A percentile compares a stretch with the other conserved stretches of the same genome.
These are phyloP conservation scores for Hyposoter didymator DNA, from an alignment of 2,888 invertebrate species.

Conservation along the genomic window DNA sequence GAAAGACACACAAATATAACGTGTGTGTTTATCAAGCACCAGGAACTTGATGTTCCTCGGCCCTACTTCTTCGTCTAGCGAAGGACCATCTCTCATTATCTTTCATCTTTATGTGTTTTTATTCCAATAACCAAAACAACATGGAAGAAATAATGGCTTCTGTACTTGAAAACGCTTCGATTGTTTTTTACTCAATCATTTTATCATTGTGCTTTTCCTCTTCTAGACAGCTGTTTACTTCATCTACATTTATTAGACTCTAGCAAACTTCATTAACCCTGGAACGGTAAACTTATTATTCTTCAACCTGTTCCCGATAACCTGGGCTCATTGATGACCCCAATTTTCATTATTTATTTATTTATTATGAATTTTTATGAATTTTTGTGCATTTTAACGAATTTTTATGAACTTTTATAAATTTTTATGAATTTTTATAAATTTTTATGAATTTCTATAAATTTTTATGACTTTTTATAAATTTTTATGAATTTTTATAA, in stretches of 20 bases:
- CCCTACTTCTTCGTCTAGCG: constrained; percentile 56
- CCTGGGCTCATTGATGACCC: too few relatives aligned
- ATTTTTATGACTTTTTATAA: too few relatives aligned
- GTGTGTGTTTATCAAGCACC: constrained; percentile 20
- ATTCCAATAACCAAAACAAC: constrained; percentile 59
- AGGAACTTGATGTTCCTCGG: constrained; percentile 33
- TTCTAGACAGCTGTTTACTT: constrained; percentile 43
- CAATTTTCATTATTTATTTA: too few relatives aligned
- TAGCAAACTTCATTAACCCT: constrained; percentile 5
- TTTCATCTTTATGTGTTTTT: constrained; percentile 24
- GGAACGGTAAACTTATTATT: too few relatives aligned
- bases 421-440: too few relatives aligned
- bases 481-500: too few relatives aligned
- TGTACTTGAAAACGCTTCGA: constrained; percentile 51
- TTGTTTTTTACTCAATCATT: constrained; percentile 54
- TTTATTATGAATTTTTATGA: too few relatives aligned
- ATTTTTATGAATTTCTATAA: too few relatives aligned
- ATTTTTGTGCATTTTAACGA: too few relatives aligned
- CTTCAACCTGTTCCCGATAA: too few relatives aligned
- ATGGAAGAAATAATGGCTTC: constrained; percentile 10
- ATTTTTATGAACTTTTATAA: too few relatives aligned
- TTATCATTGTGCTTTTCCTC: constrained; percentile 54
- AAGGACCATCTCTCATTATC: constrained; percentile 41
- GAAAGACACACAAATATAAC: constrained; percentile 38
- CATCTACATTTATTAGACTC: constrained; percentile 39